Evolutionary conservation across 2,797 vertebrate genomes (phyloP).

Genomic region (Epinephelus coioides): DNA sequence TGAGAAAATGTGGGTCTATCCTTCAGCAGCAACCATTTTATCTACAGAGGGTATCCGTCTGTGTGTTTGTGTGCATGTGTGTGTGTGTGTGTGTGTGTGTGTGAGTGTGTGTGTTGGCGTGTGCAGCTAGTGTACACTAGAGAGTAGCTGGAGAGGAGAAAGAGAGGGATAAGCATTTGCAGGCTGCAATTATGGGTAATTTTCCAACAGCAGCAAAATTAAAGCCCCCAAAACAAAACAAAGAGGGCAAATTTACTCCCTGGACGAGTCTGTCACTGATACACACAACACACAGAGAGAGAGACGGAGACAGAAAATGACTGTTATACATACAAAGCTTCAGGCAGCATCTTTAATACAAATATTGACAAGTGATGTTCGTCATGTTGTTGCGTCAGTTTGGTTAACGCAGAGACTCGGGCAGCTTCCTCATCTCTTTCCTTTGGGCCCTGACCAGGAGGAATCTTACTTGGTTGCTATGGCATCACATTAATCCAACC

Average conservation of each 20-base stretch:
- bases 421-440: conserved; percentile 36
- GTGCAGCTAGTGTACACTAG: conserved; percentile 63
- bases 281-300: conserved; percentile 47
- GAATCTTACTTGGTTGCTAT: conserved; percentile 44
- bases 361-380: conserved; percentile 75
- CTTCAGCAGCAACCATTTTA: conserved; percentile 70
- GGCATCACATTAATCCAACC: conserved; percentile 39
- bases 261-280: conserved; percentile 80
- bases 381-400: conserved; percentile 65
- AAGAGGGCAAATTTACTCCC: conserved; percentile 82
- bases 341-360: conserved; percentile 67
- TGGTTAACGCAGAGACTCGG: conserved; percentile 27
- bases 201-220: conserved; percentile 89
- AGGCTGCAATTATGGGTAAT: conserved; percentile 90
- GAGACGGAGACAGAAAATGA: conserved; percentile 21
- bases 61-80: conserved; percentile 31
- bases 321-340: conserved; percentile 39
- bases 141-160: conserved; percentile 74
- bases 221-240: conserved; percentile 88
- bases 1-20: conserved; percentile 69
- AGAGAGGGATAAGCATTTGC: conserved; percentile 84
- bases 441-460: conserved; percentile 32
- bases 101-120: conserved; percentile 29
- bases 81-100: conserved; percentile 18
- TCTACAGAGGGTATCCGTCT: conserved; percentile 57